Evolutionary conservation across 2,888 invertebrate genomes (phyloP).

Genomic region (Drymonia ruficornis): DNA sequence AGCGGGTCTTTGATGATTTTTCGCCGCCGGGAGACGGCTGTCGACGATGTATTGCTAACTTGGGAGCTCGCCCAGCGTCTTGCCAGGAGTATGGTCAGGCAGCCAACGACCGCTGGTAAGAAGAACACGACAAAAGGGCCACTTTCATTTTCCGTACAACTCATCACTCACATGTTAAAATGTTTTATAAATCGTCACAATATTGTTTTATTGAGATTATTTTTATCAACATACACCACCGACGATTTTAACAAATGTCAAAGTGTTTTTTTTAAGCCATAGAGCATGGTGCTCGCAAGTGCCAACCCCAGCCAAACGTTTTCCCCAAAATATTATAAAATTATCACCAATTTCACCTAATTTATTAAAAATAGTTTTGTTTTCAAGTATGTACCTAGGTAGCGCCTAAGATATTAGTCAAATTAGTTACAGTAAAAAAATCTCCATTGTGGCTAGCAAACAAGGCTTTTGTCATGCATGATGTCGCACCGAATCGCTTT

Average conservation of each 20-base stretch:
- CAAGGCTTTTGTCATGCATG: no score
- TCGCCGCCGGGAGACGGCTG: conserved; percentile 78
- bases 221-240: conserved; percentile 24
- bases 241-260: conserved; percentile 18
- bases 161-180: conserved; percentile 84
- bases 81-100: conserved; percentile 79
- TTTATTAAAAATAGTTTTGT: no score
- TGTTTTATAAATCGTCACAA: conserved; percentile 65
- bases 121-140: conserved; percentile 84
- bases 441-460: no score
- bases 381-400: no score
- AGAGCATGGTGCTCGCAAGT: no score
- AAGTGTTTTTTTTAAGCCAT: background rate
- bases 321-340: no score
- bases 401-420: no score
- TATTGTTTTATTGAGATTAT: conserved; percentile 58
- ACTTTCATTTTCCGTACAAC: conserved; percentile 84
- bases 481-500: no score
- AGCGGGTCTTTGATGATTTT: conserved; percentile 81
- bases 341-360: no score
- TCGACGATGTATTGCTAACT: conserved; percentile 74
- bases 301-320: no score
- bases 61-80: conserved; percentile 80
- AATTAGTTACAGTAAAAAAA: no score
- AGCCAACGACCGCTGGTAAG: conserved; percentile 81